phyloP scores from a whole-genome alignment of 2,113 vertebrate species.

The Macrotus californicus region DNA sequence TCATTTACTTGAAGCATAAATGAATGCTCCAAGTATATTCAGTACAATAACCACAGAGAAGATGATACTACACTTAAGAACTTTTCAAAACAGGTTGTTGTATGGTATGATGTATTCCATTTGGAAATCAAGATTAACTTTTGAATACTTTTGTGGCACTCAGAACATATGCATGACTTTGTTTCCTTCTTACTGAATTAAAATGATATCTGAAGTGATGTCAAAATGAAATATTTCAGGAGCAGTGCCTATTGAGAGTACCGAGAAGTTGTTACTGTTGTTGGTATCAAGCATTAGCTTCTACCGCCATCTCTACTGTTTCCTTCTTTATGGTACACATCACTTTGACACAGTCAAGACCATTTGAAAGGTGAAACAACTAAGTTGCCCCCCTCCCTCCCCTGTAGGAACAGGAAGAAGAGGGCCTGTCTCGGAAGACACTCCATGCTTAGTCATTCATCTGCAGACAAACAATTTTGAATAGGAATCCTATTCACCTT shows the following conservation, averaged over 20 bases:
- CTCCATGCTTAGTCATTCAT: neutral
- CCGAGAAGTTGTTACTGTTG: neutral
- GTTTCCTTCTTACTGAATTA: neutral
- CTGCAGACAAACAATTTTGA: conserved; percentile 32
- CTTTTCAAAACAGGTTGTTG: neutral
- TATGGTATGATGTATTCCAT: neutral
- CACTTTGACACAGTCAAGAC: neutral
- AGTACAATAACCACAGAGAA: neutral
- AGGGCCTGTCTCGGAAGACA: neutral
- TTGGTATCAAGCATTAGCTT: neutral
- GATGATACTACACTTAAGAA: neutral
- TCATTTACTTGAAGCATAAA: neutral
- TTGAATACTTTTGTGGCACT: neutral
- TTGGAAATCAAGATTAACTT: neutral
- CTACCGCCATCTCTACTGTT: neutral
- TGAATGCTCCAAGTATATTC: neutral
- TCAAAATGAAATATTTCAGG: neutral
- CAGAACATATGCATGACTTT: neutral
- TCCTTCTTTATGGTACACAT: neutral
- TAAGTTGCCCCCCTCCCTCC: neutral
- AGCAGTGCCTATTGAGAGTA: neutral
- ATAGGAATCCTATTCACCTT: neutral
- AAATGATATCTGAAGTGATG: neutral
- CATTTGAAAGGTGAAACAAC: neutral
- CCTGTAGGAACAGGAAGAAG: neutral